These are phyloP conservation scores for Phocoena sinus DNA, from an alignment of 2,113 vertebrate genomes.

Conservation along the genomic window DNA sequence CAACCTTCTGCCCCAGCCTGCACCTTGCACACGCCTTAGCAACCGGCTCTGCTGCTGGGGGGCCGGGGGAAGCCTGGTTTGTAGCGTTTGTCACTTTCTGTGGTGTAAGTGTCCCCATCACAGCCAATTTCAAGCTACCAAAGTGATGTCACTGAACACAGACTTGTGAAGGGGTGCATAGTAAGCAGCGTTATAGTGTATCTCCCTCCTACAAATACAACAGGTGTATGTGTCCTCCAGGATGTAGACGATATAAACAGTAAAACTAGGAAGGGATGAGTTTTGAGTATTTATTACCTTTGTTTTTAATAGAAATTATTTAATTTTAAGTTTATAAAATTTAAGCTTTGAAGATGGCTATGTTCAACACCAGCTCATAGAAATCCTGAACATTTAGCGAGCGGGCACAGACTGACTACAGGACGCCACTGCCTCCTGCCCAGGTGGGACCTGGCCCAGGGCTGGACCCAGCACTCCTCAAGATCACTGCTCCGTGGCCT, in stretches of 20 bases:
- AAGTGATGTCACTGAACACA: neutral
- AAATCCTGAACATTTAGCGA: neutral
- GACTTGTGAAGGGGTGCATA: fast-evolving
- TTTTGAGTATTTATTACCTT: neutral
- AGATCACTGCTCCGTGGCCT: fast-evolving
- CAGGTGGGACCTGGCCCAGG: neutral
- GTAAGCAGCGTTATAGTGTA: fast-evolving
- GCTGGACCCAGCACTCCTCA: neutral
- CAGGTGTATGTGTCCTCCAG: fast-evolving
- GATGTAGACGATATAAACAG: neutral
- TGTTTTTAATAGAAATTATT: neutral
- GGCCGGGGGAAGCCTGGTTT: neutral
- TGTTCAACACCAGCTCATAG: neutral
- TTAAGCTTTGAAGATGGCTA: neutral
- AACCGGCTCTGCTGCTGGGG: fast-evolving
- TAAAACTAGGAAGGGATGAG: neutral
- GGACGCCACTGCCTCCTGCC: neutral
- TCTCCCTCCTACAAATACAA: fast-evolving
- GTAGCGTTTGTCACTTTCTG: neutral
- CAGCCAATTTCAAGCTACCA: neutral
- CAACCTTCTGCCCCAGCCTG: neutral
- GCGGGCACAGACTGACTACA: too few relatives aligned
- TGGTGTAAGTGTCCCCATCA: neutral
- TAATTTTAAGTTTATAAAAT: neutral
- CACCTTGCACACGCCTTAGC: neutral